Conservation (phyloP, 2,797 vertebrate genomes). For the Chaetophractus vellerosus region DNA sequence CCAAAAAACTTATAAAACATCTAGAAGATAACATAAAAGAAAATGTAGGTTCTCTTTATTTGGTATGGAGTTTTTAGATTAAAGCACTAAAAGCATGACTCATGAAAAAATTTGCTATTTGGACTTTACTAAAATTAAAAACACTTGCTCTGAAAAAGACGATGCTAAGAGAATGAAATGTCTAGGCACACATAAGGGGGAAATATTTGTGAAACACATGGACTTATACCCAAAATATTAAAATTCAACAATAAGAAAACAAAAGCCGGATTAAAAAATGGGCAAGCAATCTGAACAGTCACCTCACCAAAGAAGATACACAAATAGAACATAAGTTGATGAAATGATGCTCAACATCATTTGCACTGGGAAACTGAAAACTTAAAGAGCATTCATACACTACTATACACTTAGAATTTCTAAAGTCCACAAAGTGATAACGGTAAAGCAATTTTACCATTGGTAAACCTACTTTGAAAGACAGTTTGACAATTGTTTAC, state of each 20-base stretch:
- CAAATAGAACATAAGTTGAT: too few relatives aligned
- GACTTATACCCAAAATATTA: neutral
- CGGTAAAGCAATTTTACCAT: neutral
- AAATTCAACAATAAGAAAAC: too few relatives aligned
- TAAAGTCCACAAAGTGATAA: neutral
- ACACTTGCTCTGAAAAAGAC: neutral
- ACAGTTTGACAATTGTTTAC: neutral
- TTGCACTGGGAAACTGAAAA: neutral
- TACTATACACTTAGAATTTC: neutral
- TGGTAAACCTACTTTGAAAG: neutral
- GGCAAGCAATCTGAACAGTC: neutral
- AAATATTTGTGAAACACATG: neutral
- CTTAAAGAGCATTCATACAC: neutral
- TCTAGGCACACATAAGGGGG: neutral
- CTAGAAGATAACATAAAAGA: neutral
- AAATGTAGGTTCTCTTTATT: neutral
- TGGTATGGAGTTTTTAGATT: neutral
- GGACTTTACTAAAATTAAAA: neutral
- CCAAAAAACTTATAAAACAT: neutral
- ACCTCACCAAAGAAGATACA: neutral
- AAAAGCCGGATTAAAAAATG: neutral
- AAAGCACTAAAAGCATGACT: neutral
- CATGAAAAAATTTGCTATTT: neutral
- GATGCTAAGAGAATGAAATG: neutral
- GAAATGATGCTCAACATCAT: neutral